Base-by-base conservation (phyloP, 2,113 vertebrate species). In the Zosterops japonicus region DNA sequence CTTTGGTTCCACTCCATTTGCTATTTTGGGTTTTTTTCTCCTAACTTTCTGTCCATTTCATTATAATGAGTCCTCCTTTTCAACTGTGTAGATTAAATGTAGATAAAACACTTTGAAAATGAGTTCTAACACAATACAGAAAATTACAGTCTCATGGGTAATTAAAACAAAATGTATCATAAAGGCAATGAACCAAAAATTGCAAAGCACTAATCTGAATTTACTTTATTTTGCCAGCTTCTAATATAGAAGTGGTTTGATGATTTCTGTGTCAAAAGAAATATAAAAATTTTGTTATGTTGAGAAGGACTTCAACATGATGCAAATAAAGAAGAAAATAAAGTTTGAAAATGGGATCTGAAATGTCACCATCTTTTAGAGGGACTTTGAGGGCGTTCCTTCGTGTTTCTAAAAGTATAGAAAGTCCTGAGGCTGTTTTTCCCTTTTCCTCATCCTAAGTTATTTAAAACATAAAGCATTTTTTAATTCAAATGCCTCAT, bases 81-180 rank as follows among this genome's bases (percentile, higher is more conserved):
- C 80, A 35, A 31, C 81, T 87, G 4, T n/a, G 36, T 83, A 87
- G 64, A 50, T 83, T 91, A 88, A 82, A 90, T 55, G 39, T 67
- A 91, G 57, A 93, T 93, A 83, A 97, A 90, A 69, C 77, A 83
- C 67, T 90, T 93, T 14, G 39, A 88, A 96, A 91, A 57, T 88
- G 1, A 76, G 29, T 91, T 93, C 60, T 88, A 80, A 83, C 68
- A 55, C 61, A 56, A 42, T 74, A 21, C 31, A 59, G 63, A 90
- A 93, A 85, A 83, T 93, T 70, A 42, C 33, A 42, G 71, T 70
- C 90, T 95, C 64, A 2, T 91, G 91, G 27, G 52, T 86, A 74
- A 91, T 94, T 76, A 80, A 93, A 91, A 39, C 50, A 85, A 89
- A 94, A 84, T 83, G 36, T 39, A 80, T 94, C 79, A 41, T 74